Evolutionary conservation across 2,888 invertebrate species (phyloP).

Genomic region (Pogonocherus hispidulus): DNA sequence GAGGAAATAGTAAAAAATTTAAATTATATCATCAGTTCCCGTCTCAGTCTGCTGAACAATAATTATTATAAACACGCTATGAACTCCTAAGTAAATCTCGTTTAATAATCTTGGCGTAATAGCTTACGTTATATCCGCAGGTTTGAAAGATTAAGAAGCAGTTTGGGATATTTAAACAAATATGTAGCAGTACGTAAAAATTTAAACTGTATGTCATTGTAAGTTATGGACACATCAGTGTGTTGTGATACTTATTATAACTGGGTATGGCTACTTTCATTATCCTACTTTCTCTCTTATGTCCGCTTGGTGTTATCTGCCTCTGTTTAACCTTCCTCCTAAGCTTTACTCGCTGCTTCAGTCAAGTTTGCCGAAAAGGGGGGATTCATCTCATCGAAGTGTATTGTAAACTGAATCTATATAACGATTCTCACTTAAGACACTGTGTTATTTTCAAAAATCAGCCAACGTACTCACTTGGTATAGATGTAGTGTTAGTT

Average conservation of each 20-base stretch:
- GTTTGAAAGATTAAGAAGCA: not conserved
- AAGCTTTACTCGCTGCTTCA: constrained; percentile 46
- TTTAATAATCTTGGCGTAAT: not conserved
- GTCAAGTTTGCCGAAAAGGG: constrained; percentile 47
- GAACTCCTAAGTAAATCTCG: not conserved
- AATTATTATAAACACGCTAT: constrained; percentile 38
- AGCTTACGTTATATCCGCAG: not conserved
- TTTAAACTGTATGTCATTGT: constrained; percentile 40
- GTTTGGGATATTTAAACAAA: constrained; percentile 1
- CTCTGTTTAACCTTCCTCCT: constrained; percentile 54
- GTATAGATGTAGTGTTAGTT: constrained; percentile 56
- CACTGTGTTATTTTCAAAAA: constrained; percentile 57
- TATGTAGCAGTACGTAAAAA: constrained; percentile 5
- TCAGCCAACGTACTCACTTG: constrained; percentile 50
- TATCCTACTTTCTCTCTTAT: constrained; percentile 62
- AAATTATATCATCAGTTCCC: constrained; percentile 45
- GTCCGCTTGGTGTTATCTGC: constrained; percentile 59
- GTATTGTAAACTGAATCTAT: constrained; percentile 59
- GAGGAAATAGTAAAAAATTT: constrained; percentile 35
- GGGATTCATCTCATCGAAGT: constrained; percentile 48
- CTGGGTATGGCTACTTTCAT: constrained; percentile 62
- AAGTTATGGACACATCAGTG: constrained; percentile 57
- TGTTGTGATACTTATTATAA: constrained; percentile 61
- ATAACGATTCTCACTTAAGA: constrained; percentile 53
- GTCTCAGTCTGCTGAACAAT: constrained; percentile 47